Evolutionary conservation across 1,140 invertebrate genomes (phyloP), one percentile per base, ranked within the genome.

Genomic region (Chironomus tepperi): DNA sequence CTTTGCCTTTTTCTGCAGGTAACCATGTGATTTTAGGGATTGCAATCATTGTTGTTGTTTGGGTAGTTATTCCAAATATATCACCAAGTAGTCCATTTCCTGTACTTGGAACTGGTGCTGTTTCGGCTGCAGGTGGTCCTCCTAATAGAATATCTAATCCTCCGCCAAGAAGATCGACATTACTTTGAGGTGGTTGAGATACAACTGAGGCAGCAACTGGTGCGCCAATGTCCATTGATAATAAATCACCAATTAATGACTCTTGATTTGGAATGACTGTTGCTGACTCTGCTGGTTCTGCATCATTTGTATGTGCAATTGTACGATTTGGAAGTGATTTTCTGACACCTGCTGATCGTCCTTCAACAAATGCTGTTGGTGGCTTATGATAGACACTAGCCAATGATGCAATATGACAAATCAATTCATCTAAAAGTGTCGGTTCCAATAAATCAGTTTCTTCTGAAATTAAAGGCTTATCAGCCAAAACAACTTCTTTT

Each of bases 371-470:
- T 0, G 98, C 95, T 42, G 93, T 96, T 0, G 98, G 98, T 42
- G 98, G 98, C 84, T 99, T 99, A 81, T 99, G 98, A 82, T 99
- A 99, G 3, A 99, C 98, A 21, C 96, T 98, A 9, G 98, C 98
- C 75, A 99, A 86, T 75, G 94, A 97, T 73, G 96, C 97, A 79
- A 99, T 99, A 82, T 99, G 97, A 84, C 98, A 99, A 79, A 99
- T 98, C 24, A 99, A 87, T 85, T 99, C 98, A 82, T 99, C 98
- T 43, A 99, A 85, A 15, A 99, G 84, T 0, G 98, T 99, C 8
- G 98, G 98, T 82, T 99, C 98, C 65, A 99, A 84, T 5, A 99
- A 85, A 86, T 99, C 98, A 0, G 98, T 99, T 86, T 99, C 98
- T 83, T 99, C 98, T 0, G 96, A 98, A 79, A 99, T 99, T 7